Percentiles rank a stretch among this genome's conserved stretches.
Evolutionary conservation across 1,140 invertebrate genomes (phyloP).

Genomic region (Antheraea pernyi): DNA sequence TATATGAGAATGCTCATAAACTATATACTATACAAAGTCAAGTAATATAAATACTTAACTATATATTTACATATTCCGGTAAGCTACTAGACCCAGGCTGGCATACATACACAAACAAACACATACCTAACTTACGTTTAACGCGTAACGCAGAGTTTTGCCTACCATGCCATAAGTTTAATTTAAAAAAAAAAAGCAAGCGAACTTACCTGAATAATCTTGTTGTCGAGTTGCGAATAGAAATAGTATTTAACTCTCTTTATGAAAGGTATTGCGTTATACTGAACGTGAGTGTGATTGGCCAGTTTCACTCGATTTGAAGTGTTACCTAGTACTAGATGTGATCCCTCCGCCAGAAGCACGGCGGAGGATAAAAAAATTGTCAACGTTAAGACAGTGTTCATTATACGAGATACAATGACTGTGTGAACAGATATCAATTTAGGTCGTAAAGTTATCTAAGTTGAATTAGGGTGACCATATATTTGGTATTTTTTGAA

Average conservation of each 20-base stretch:
- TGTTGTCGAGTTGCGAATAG: conserved; percentile 41
- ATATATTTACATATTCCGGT: too few relatives aligned
- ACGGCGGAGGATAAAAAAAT: not conserved
- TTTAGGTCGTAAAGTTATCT: not conserved
- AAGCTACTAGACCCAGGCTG: too few relatives aligned
- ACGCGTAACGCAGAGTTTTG: not conserved
- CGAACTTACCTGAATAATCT: conserved; percentile 43
- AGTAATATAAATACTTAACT: too few relatives aligned
- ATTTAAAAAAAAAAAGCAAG: not conserved
- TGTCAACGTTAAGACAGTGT: not conserved
- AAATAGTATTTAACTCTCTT: conserved; percentile 63
- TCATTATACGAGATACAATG: not conserved
- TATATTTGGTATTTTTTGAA: not conserved
- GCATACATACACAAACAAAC: too few relatives aligned
- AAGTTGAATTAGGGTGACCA: not conserved
- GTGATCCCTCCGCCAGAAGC: conserved; percentile 20
- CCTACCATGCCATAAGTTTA: not conserved
- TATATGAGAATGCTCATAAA: too few relatives aligned
- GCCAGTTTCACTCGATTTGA: conserved; percentile 40
- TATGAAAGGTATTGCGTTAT: conserved; percentile 62
- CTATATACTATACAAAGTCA: too few relatives aligned
- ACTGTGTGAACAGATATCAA: not conserved
- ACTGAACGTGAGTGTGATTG: conserved; percentile 41
- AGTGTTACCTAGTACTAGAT: conserved; percentile 55
- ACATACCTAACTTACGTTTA: too few relatives aligned